These are phyloP conservation scores for Rhingia campestris DNA, from an alignment of 2,888 invertebrate genomes.

Conservation along the genomic window DNA sequence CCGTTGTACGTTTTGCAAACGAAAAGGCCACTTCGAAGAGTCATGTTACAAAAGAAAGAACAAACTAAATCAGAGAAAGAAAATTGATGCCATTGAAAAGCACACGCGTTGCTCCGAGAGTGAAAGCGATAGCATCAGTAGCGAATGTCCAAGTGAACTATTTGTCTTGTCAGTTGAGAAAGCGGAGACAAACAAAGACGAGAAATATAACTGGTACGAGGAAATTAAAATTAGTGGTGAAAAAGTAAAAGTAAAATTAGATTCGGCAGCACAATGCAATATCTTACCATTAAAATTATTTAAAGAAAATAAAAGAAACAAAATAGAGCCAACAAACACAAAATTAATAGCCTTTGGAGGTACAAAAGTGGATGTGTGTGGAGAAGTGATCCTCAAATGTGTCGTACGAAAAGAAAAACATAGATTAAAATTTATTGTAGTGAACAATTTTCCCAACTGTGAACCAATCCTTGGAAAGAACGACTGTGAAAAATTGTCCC, in stretches of 20 bases:
- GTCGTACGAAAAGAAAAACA: constrained; percentile 5
- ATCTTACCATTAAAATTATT: constrained; percentile 7
- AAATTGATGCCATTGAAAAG: too few relatives aligned
- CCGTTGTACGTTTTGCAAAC: too few relatives aligned
- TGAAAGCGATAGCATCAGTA: too few relatives aligned
- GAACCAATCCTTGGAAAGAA: not conserved
- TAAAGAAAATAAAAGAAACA: not conserved
- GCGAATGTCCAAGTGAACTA: not conserved
- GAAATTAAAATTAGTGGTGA: constrained; percentile 17
- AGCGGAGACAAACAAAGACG: constrained; percentile 17
- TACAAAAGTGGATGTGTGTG: constrained; percentile 8
- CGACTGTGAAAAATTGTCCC: not conserved
- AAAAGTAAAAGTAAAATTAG: constrained; percentile 26
- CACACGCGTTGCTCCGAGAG: too few relatives aligned
- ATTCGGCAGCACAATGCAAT: constrained; percentile 33
- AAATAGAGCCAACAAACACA: constrained; percentile 1
- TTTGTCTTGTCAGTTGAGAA: constrained; percentile 1
- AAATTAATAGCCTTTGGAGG: constrained; percentile 6
- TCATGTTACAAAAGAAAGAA: too few relatives aligned
- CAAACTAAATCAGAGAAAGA: too few relatives aligned
- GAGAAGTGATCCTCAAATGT: constrained; percentile 17
- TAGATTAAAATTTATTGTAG: constrained; percentile 1
- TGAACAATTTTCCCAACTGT: constrained; percentile 2
- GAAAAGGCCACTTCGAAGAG: too few relatives aligned
- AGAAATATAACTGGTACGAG: constrained; percentile 36